These are phyloP conservation scores for Lobophora halterata DNA, from an alignment of 2,888 invertebrate genomes.

Conservation along the genomic window DNA sequence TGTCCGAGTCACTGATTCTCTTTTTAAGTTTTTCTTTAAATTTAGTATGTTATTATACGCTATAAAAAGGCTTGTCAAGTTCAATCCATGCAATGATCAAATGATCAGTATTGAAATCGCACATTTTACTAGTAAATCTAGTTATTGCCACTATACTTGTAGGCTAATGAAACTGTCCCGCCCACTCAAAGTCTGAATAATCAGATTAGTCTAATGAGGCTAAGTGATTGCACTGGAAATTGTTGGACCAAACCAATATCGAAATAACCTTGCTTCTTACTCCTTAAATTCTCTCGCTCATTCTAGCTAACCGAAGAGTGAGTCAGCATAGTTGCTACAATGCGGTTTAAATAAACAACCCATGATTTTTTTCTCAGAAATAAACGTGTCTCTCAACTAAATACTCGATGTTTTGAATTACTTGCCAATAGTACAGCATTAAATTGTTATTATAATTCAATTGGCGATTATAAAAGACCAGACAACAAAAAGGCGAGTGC, in stretches of 20 bases:
- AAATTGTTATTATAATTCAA: conserved; percentile 14
- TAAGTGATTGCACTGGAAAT: conserved; percentile 51
- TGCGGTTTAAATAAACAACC: conserved; percentile 33
- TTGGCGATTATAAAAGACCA: conserved; percentile 14
- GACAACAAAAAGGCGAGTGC: conserved; percentile 34
- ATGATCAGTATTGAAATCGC: too few relatives aligned
- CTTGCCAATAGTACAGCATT: conserved; percentile 17
- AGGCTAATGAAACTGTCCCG: conserved; percentile 28
- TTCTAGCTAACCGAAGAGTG: conserved; percentile 60
- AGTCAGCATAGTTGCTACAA: conserved; percentile 55
- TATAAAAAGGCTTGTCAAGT: too few relatives aligned
- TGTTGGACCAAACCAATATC: conserved; percentile 49
- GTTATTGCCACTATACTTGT: conserved; percentile 13
- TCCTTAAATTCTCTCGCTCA: conserved; percentile 57
- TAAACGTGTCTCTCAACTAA: conserved; percentile 38
- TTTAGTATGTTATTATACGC: conserved; percentile 34
- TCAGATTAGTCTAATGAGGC: conserved; percentile 48
- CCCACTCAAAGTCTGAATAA: conserved; percentile 42
- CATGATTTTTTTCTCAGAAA: conserved; percentile 38
- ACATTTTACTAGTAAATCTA: conserved; percentile 15
- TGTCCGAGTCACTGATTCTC: conserved; percentile 49
- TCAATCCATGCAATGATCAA: too few relatives aligned
- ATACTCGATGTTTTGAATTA: conserved; percentile 28
- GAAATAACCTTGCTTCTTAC: conserved; percentile 45
- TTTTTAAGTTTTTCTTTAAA: conserved; percentile 40